These are phyloP conservation scores for Alcedo quadribrachys DNA, from an alignment of 2,797 vertebrate genomes.

Conservation along the genomic window DNA sequence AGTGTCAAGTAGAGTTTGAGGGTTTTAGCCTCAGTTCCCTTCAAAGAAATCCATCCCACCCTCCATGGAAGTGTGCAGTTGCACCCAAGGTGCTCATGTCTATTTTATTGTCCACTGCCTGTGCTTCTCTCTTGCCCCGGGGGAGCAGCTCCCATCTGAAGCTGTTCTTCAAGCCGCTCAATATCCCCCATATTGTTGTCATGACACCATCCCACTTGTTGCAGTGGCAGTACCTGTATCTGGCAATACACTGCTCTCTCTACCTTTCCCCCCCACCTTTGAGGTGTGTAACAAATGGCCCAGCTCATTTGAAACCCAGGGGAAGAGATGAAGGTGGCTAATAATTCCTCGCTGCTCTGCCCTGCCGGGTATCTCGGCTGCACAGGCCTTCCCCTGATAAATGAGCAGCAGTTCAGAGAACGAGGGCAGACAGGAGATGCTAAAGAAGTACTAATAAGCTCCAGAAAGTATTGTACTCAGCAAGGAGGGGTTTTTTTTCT, in stretches of 20 bases:
- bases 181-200: too few relatives aligned
- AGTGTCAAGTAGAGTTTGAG: background rate
- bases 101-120: background rate
- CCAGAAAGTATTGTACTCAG: background rate
- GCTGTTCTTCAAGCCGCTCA: too few relatives aligned
- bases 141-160: too few relatives aligned
- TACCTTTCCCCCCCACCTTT: background rate
- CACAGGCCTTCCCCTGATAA: constrained; percentile 42
- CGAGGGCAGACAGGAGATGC: constrained; percentile 7
- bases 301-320: background rate
- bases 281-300: constrained; percentile 15
- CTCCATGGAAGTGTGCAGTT: background rate
- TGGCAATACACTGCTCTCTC: background rate
- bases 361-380: background rate
- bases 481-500: background rate
- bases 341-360: background rate
- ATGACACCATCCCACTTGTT: too few relatives aligned
- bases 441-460: constrained; percentile 29
- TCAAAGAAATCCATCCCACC: background rate
- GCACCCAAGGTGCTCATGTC: background rate
- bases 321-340: constrained; percentile 12
- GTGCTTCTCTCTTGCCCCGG: background rate
- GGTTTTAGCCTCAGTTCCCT: background rate
- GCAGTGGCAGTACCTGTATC: background rate
- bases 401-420: constrained; percentile 39